A percentile compares a stretch with the other conserved stretches of the same genome.
Conservation (phyloP, 2,888 invertebrate species). For the Andrena flavipes region DNA sequence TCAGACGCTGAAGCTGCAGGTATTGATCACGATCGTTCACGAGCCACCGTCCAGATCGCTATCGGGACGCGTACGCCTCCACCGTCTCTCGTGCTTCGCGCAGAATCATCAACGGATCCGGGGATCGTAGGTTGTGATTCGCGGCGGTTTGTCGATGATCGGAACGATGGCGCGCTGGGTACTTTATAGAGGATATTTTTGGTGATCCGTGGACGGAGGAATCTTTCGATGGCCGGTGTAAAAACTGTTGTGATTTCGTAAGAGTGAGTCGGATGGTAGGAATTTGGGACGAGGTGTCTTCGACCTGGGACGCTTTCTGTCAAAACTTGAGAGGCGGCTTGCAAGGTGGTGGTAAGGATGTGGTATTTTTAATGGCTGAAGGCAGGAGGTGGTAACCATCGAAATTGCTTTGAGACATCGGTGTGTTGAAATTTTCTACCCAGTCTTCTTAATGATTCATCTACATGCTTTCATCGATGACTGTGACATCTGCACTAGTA, state of each 20-base stretch:
- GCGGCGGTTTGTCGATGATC: neutral
- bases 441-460: too few species aligned
- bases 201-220: constrained; percentile 20
- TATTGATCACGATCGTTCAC: constrained; percentile 56
- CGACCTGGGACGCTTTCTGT: constrained; percentile 68
- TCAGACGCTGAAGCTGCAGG: constrained; percentile 82
- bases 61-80: neutral
- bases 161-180: neutral
- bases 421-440: neutral
- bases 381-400: neutral
- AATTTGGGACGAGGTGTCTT: constrained; percentile 70
- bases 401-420: neutral
- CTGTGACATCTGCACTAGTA: neutral
- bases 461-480: neutral
- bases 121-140: neutral
- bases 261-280: constrained; percentile 57
- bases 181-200: constrained; percentile 44
- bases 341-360: constrained; percentile 50
- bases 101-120: neutral
- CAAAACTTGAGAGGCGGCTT: constrained; percentile 66
- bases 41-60: neutral
- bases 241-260: constrained; percentile 65
- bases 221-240: constrained; percentile 28
- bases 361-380: constrained; percentile 50
- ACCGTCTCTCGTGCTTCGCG: neutral